Evolutionary conservation across 2,113 vertebrate species (phyloP).

Genomic region (Synodontis membranacea): DNA sequence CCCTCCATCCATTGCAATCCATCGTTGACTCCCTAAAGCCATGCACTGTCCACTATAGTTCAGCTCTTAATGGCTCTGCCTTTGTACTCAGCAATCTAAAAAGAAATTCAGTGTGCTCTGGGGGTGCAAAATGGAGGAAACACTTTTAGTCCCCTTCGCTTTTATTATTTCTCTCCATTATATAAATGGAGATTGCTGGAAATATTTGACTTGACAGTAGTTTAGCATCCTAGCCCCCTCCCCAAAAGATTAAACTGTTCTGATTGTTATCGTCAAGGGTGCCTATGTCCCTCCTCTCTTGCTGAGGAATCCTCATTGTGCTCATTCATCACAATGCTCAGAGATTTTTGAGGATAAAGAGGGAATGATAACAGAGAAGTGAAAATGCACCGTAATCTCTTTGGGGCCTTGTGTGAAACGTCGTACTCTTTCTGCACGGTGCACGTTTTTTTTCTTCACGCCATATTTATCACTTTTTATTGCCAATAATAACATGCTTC

Average conservation of each 20-base stretch:
- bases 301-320: constrained; percentile 33
- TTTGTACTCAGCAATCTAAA: constrained; percentile 93
- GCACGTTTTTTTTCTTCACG: constrained; percentile 59
- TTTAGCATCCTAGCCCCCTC: constrained; percentile 66
- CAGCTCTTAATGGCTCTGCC: constrained; percentile 87
- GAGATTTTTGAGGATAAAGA: constrained; percentile 49
- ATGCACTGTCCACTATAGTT: constrained; percentile 79
- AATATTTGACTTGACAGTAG: constrained; percentile 87
- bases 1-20: constrained; percentile 38
- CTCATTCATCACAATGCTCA: constrained; percentile 54
- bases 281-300: constrained; percentile 56
- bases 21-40: constrained; percentile 84
- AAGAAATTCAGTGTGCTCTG: constrained; percentile 82
- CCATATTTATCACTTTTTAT: constrained; percentile 76
- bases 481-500: constrained; percentile 77
- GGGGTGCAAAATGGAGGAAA: constrained; percentile 75
- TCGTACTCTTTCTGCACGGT: constrained; percentile 55
- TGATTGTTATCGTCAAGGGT: constrained; percentile 75
- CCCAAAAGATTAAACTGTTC: constrained; percentile 78
- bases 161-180: constrained; percentile 76
- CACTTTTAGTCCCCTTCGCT: constrained; percentile 79
- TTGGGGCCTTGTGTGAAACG: constrained; percentile 53
- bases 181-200: constrained; percentile 80
- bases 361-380: constrained; percentile 16
- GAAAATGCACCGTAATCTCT: constrained; percentile 38